These are phyloP conservation scores for Aramus guarauna DNA, from an alignment of 2,113 vertebrate species.

Conservation along the genomic window DNA sequence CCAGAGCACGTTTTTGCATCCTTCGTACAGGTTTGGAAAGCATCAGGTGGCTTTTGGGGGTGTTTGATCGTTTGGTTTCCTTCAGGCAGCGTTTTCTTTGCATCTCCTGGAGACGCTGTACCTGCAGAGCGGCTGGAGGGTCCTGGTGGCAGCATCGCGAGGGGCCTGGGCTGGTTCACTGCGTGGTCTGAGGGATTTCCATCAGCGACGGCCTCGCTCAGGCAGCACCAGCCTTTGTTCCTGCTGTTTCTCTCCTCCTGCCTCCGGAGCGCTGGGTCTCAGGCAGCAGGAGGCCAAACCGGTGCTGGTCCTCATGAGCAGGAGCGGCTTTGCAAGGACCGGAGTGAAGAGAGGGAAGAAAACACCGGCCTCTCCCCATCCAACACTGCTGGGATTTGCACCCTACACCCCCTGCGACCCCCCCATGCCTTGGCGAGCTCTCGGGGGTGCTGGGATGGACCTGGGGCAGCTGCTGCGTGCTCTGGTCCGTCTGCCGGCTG, in stretches of 20 bases:
- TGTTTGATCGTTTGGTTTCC: not conserved
- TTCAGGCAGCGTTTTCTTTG: accelerated
- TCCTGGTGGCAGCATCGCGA: not conserved
- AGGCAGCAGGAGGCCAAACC: not conserved
- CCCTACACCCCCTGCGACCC: too few species aligned
- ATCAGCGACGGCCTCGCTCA: accelerated
- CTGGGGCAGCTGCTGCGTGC: not conserved
- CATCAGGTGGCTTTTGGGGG: not conserved
- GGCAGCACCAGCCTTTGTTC: not conserved
- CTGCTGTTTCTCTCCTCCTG: not conserved
- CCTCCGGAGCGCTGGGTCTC: not conserved
- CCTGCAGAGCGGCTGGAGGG: accelerated
- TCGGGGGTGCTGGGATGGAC: accelerated
- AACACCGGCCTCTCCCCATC: not conserved
- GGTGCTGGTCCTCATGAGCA: not conserved
- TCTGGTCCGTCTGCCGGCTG: not conserved
- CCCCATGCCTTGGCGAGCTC: not conserved
- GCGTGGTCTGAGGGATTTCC: not conserved
- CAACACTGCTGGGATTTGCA: not conserved
- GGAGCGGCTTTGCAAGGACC: not conserved
- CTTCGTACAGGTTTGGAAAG: too few species aligned
- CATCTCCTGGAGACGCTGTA: not conserved
- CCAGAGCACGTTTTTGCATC: not conserved
- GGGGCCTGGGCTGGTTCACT: not conserved
- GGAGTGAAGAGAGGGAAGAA: not conserved